Evolutionary conservation across 1,140 invertebrate genomes (phyloP).

Genomic region (Marisa cornuarietis): DNA sequence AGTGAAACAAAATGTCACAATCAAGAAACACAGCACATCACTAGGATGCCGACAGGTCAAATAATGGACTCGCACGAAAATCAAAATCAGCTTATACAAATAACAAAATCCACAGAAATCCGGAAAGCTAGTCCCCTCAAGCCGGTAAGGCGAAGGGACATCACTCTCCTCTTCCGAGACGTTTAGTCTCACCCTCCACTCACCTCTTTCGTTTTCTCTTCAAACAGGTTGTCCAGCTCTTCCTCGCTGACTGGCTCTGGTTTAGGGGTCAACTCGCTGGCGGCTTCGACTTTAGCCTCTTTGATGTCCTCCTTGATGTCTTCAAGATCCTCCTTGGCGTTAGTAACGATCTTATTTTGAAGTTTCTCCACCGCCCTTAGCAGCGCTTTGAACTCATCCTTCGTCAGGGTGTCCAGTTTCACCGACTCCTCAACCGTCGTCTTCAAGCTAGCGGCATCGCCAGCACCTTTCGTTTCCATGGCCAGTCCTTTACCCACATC

Average conservation of each 20-base stretch:
- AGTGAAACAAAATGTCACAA: no score
- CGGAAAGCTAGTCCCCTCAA: no score
- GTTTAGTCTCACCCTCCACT: not conserved
- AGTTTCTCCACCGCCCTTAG: conserved; percentile 36
- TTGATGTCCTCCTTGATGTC: conserved; percentile 11
- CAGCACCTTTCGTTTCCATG: not conserved
- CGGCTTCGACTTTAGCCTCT: not conserved
- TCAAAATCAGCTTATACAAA: no score
- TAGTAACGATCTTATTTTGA: conserved; percentile 19
- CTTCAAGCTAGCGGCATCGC: no score
- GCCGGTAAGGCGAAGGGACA: no score
- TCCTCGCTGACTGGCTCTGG: conserved; percentile 19
- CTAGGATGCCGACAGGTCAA: no score
- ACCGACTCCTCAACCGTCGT: not conserved
- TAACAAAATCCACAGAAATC: no score
- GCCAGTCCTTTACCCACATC: conserved; percentile 2
- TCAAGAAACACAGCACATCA: no score
- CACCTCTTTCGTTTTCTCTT: conserved; percentile 8
- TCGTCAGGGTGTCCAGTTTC: conserved; percentile 24
- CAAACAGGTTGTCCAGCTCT: conserved; percentile 26
- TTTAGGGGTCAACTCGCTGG: not conserved
- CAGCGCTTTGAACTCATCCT: conserved; percentile 34
- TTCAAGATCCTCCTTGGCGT: conserved; percentile 10
- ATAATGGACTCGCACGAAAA: no score
- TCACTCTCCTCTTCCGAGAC: no score